Base-by-base conservation (phyloP, 2,797 vertebrate genomes). In the Diglossa cyanea region DNA sequence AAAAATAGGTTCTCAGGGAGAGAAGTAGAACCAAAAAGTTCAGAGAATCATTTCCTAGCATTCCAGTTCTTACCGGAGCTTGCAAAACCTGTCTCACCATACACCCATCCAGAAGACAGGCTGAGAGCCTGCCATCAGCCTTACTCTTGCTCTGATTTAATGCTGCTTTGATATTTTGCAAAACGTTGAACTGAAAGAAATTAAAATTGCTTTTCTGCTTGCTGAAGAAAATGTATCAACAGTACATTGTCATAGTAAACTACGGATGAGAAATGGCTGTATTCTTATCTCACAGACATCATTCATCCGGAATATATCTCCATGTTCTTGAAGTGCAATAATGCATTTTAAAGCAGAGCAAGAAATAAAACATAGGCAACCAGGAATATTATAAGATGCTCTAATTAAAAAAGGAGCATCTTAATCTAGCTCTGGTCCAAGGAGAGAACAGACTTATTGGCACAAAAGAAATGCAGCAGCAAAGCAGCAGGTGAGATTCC, bases 171-270 rank as follows among this genome's bases (percentile, higher is more conserved):
- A 70, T 53, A 76, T 82, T 91, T 85, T 60, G 45, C 7, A 11
- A 70, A 93, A 71, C 1, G 14, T 62, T 24, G 48, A 74, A 39
- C 61, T 63, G 45, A 72, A 87, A 81, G 57, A 82, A 78, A 88
- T 17, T 72, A 37, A 86, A 90, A 85, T 75, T 85, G 33, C 48
- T 78, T 93, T 93, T 85, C n/a, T 80, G 31, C 75, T 95, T 81
- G 44, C 71, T 79, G 45, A 82, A 90, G 42, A 87, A 80, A 42
- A 79, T 60, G 11, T 51, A 83, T 58, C 37, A 80, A 71, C 60
- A 86, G 53, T 55, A 28, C 1, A 0, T 73, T 90, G 74, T 75
- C 54, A 58, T 31, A 78, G 62, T 75, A 94, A 88, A 89, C 81
- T 45, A 72, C 33, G 21, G 35, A 57, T 84, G 30, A 94, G 71